phyloP scores from a whole-genome alignment of 2,113 vertebrate species.

The Cisticola juncidis region DNA sequence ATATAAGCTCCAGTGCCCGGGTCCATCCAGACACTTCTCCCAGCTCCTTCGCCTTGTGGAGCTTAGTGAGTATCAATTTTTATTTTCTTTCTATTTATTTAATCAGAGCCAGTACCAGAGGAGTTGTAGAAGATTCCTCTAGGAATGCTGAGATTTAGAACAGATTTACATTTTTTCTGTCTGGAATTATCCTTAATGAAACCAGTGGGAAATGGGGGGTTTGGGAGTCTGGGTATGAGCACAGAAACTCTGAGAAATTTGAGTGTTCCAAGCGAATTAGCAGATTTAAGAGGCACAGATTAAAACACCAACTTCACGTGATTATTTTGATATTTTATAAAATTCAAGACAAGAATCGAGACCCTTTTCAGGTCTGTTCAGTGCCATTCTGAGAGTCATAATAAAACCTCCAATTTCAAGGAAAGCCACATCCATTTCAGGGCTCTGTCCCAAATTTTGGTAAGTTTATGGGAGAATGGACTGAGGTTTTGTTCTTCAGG shows the following conservation, averaged over 20 bases:
- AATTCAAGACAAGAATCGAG: neutral
- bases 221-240: neutral
- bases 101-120: accelerated
- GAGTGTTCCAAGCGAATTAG: too few relatives aligned
- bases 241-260: neutral
- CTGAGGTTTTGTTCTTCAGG: neutral
- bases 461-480: neutral
- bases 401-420: accelerated
- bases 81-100: neutral
- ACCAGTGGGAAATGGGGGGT: neutral
- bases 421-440: neutral
- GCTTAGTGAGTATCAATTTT: neutral
- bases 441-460: accelerated
- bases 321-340: neutral
- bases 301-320: neutral
- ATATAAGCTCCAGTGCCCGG: neutral
- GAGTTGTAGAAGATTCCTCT: neutral
- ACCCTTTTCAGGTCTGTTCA: neutral
- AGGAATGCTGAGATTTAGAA: neutral
- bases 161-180: accelerated
- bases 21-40: neutral
- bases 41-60: accelerated
- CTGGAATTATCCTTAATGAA: neutral
- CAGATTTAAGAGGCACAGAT: neutral
- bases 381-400: neutral